Evolutionary conservation across 2,113 vertebrate species (phyloP).

Genomic region (Thunnus thynnus): DNA sequence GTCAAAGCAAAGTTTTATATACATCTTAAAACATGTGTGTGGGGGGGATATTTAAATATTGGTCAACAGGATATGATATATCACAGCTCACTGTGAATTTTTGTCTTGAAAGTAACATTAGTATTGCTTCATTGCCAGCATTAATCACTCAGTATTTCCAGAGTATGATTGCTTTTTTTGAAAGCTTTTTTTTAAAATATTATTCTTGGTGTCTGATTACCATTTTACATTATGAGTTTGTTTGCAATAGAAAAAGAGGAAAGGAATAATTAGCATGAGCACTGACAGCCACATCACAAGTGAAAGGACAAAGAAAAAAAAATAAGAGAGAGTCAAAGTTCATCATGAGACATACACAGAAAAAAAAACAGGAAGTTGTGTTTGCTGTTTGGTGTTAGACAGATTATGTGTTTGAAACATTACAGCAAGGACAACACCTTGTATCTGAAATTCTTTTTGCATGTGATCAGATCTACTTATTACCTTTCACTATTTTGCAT

Average conservation of each 20-base stretch:
- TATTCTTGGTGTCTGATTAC: slow-evolving; percentile 5
- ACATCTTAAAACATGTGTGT: too few relatives aligned
- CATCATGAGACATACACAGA: background rate
- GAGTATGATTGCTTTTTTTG: background rate
- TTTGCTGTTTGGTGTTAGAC: background rate
- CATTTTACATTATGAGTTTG: background rate
- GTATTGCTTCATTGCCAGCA: background rate
- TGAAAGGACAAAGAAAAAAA: background rate
- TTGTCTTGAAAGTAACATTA: slow-evolving; percentile 1
- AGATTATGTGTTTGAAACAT: background rate
- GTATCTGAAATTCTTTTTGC: background rate
- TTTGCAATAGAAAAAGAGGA: background rate
- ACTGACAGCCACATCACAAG: background rate
- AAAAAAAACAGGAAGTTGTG: background rate
- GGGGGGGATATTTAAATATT: too few relatives aligned
- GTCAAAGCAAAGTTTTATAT: too few relatives aligned
- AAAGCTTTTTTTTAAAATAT: background rate
- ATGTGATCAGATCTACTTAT: background rate
- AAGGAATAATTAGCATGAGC: slow-evolving; percentile 7
- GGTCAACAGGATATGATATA: too few relatives aligned
- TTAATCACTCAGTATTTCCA: background rate
- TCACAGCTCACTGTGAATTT: background rate
- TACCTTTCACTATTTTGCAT: slow-evolving; percentile 1
- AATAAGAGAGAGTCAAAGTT: background rate
- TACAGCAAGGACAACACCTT: background rate